A percentile compares a stretch with the other conserved stretches of the same genome.
Conservation (phyloP, 2,113 vertebrate species). For the Mohoua ochrocephala region DNA sequence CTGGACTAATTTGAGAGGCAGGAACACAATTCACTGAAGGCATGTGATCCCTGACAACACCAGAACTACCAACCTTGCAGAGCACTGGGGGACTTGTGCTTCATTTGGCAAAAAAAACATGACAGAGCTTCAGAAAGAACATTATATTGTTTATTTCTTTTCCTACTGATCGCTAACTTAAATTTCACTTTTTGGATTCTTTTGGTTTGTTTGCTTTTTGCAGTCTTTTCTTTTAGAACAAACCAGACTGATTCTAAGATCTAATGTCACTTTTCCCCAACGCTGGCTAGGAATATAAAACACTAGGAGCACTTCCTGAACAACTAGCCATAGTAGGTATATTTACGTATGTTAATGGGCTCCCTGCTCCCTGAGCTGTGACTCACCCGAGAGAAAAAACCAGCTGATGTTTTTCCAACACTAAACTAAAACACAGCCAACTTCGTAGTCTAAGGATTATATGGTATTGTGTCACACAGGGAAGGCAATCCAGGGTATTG, state of each 20-base stretch:
- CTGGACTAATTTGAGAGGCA: not conserved
- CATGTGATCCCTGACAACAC: not conserved
- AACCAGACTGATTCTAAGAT: not conserved
- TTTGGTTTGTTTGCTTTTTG: not conserved
- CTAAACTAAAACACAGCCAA: not conserved
- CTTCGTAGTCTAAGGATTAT: not conserved
- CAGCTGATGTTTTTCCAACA: not conserved
- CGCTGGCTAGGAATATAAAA: not conserved
- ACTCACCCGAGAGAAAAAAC: not conserved
- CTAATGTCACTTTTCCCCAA: not conserved
- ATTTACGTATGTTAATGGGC: not conserved
- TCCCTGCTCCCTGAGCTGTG: not conserved
- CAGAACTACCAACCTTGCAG: not conserved
- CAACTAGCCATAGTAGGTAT: not conserved
- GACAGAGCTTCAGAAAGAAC: not conserved
- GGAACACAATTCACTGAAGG: not conserved
- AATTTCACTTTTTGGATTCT: not conserved
- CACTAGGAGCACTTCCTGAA: not conserved
- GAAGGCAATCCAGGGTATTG: not conserved
- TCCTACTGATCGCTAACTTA: not conserved
- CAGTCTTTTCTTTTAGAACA: not conserved
- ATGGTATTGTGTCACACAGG: not conserved
- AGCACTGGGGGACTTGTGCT: not conserved
- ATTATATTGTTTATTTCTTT: not conserved
- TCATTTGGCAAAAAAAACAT: not conserved